Base-by-base conservation (phyloP, 2,888 invertebrate genomes). In the Nemapogon koenigi region DNA sequence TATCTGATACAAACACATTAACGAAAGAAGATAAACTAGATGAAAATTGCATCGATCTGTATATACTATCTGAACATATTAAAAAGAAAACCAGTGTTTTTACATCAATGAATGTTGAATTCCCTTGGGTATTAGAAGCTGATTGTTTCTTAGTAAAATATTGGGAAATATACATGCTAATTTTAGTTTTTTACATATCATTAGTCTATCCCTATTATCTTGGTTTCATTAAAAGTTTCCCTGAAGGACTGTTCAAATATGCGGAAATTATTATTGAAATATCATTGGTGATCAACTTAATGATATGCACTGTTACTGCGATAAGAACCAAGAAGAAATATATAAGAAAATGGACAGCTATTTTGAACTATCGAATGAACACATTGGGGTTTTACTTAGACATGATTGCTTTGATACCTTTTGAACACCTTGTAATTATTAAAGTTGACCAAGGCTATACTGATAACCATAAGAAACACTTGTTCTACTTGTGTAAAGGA, bases 321-420 rank as follows among this genome's bases (percentile, higher is more conserved):
- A 62, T 81, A 4, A 71, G 65, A 48, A 73, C 71, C 29, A 75
- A 75, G 48, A 73, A 72, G 48, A 56, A 50, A 40, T 62, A 71
- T 42, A 59, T 73, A 6, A 64, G 53, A 27, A 56, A 55, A 2
- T 59, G 80, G 29, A 53, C 50, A 43, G 52, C 53, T 7, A 80
- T 82, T 45, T 36, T 81, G 7, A 53, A 56, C 26, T 65, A 73
- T 42, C 63, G 70, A 48, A 53, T 82, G 52, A 68, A 70, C 39
- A 71, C 76, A 2, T 52, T 78, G 22, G 70, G 73, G 4, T 81
- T 82, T 50, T 81, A 81, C 46, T 56, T 81, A 30, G 82, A 83
- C 44, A 51, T 82, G 13, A 43, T 80, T 28, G 64, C 79, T 7
- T 62, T 75, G 25, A 63, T 82, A 46, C 81, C 79, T 10, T 63